Base-by-base conservation (phyloP, 1,140 invertebrate genomes). In the Elymnias hypermnestra region DNA sequence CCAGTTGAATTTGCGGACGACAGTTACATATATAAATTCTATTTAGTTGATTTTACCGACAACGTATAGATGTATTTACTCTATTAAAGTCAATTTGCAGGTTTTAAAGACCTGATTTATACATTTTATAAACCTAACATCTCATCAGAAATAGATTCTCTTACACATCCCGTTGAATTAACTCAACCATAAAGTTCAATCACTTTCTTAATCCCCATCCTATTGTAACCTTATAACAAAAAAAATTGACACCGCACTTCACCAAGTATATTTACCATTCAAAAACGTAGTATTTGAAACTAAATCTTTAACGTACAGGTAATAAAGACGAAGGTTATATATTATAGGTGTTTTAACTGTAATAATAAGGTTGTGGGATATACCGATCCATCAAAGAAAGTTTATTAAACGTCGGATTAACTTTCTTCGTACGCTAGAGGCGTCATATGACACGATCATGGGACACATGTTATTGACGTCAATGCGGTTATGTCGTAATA, bases 371-470 rank as follows among this genome's bases (percentile, higher is more conserved):
- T 50, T 55, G 60, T 57, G 15, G 46, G 41, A 44, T 50, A 36
- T 31, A 51, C 18, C 62, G 47, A 78, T 78, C 70, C 57, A 75
- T 78, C 74, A 73, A 66, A 69, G 50, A 49, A 57, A 65, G 56
- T 68, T 63, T 72, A 70, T 72, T 64, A 67, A 53, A 53, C 44
- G 72, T 73, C 72, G 50, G 72, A 75, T 77, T 74, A 77, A 64
- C 71, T 75, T 73, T 65, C 47, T 62, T 61, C 57, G 55, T 57
- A 57, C 61, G 47, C 58, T 40, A 26, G 38, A 61, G 53, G 51
- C 52, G 64, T 71, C 64, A 73, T 68, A 47, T 68, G 70, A 74
- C 73, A 59, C 63, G 22, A 33, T 21, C 14, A 14, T 17, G 15
- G 17, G 21, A 35, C 31, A 33, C 31, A 18, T 33, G 31, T 33